These are phyloP conservation scores for Chelonus insularis DNA, from an alignment of 1,140 invertebrate genomes.

Conservation along the genomic window DNA sequence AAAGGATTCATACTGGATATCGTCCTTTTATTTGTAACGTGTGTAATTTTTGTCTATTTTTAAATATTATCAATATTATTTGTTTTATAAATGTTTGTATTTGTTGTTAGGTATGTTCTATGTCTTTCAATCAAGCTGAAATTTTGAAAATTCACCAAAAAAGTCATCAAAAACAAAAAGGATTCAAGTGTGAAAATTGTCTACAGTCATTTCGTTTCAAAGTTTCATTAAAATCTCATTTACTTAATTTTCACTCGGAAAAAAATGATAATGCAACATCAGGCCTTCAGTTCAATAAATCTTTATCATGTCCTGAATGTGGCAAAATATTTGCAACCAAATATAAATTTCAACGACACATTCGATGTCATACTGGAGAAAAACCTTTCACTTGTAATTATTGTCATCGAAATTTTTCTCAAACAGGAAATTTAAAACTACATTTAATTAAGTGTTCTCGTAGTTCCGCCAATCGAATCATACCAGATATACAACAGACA, in stretches of 20 bases:
- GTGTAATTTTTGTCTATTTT: slow-evolving; percentile 33
- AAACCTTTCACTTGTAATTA: slow-evolving; percentile 61
- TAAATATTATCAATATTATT: slow-evolving; percentile 2
- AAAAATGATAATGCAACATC: slow-evolving; percentile 29
- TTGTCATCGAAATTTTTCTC: slow-evolving; percentile 63
- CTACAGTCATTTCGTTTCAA: slow-evolving; percentile 57
- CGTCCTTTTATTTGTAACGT: slow-evolving; percentile 52
- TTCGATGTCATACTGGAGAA: slow-evolving; percentile 61
- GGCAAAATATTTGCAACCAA: slow-evolving; percentile 58
- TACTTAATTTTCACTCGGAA: slow-evolving; percentile 51
- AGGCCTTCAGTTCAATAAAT: slow-evolving; percentile 30
- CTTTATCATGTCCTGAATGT: slow-evolving; percentile 50
- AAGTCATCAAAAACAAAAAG: slow-evolving; percentile 60
- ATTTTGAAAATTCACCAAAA: slow-evolving; percentile 63
- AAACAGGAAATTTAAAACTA: slow-evolving; percentile 66
- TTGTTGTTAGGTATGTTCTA: slow-evolving; percentile 61
- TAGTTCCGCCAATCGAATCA: too few relatives aligned
- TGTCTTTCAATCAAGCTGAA: slow-evolving; percentile 66
- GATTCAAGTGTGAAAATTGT: slow-evolving; percentile 64
- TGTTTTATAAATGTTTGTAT: slow-evolving; percentile 33
- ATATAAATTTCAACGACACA: slow-evolving; percentile 57
- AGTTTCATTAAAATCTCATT: slow-evolving; percentile 55
- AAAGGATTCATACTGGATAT: slow-evolving; percentile 51
- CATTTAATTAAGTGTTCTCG: slow-evolving; percentile 56
- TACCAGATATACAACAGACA: slow-evolving; percentile 14